Evolutionary conservation across 1,140 invertebrate species (phyloP), one percentile per base, ranked within the genome.

Genomic region (Saxidomus purpurata): DNA sequence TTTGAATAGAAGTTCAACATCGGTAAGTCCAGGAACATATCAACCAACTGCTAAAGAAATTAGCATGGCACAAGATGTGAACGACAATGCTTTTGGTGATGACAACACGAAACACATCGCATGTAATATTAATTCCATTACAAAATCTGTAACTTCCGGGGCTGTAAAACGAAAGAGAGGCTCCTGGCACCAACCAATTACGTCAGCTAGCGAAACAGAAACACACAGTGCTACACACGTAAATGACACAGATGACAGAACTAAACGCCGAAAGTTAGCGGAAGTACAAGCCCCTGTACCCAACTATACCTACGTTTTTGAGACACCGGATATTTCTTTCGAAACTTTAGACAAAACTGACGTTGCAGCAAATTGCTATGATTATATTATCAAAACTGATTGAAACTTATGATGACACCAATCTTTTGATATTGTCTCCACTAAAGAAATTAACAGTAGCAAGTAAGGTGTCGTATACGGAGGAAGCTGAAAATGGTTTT

Each of bases 121-220:
- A 6, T 6, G n/a, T 55, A 6, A 67, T 4, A 31, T 31, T 36
- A 76, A 36, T 25, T 2, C 1, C 9, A 0, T 1, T 9, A 36
- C n/a, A 25, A 38, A 77, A 40, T 15, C 38, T 31, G 49, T 22
- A 3, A 34, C 31, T 67, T 43, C 55, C 38, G 86, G 86, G 0
- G 86, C 86, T 40, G 71, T 76, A 11, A 87, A 80, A 67, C 74
- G 86, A n/a, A 87, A 87, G 63, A 74, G 86, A 31, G 86, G 86
- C 36, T 71, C 40, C 19, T 69, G 22, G 36, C 63, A 63, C 3
- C 67, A 74, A 52, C 63, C 71, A 67, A 74, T 71, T 4, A 52
- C 52, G n/a, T 25, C 63, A 34, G 31, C 19, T 22, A 36, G 49
- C 17, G 25, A 36, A 55, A 34, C 17, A 2, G 34, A 52, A 40